A percentile compares a stretch with the other conserved stretches of the same genome.
These are phyloP conservation scores for Catharus minimus DNA, from an alignment of 2,113 vertebrate species.

Conservation along the genomic window DNA sequence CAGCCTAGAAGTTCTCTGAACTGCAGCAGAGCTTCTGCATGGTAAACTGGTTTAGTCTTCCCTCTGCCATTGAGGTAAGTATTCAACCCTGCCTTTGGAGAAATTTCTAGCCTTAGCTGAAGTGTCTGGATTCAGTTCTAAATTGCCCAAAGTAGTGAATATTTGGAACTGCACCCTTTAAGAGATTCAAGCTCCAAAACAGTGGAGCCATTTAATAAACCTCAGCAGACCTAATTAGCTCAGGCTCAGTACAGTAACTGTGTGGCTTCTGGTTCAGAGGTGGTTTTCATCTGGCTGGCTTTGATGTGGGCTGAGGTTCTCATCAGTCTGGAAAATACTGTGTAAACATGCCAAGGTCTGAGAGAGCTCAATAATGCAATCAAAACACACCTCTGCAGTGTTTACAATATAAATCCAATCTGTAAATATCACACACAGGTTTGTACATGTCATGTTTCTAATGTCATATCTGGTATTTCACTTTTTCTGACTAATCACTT, in stretches of 20 bases:
- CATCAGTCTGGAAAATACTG: neutral
- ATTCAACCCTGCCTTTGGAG: neutral
- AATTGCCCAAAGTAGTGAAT: neutral
- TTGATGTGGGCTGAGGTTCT: neutral
- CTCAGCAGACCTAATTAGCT: neutral
- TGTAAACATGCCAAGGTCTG: neutral
- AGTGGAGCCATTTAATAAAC: neutral
- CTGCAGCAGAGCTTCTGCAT: neutral
- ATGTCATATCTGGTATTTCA: neutral
- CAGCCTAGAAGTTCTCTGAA: neutral
- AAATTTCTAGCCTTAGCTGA: neutral
- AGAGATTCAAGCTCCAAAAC: neutral
- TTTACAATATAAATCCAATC: neutral
- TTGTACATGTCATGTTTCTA: neutral
- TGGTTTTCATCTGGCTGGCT: constrained; percentile 16
- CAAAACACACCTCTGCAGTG: neutral
- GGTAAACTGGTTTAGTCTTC: neutral
- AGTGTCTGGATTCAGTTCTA: neutral
- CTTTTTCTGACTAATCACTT: constrained; percentile 19
- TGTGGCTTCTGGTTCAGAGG: neutral
- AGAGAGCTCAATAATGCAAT: neutral
- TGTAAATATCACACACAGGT: neutral
- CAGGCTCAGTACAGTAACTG: neutral
- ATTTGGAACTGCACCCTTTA: neutral
- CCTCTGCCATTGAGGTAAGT: neutral